phyloP scores from a whole-genome alignment of 2,888 invertebrate species.

The Patella depressa region DNA sequence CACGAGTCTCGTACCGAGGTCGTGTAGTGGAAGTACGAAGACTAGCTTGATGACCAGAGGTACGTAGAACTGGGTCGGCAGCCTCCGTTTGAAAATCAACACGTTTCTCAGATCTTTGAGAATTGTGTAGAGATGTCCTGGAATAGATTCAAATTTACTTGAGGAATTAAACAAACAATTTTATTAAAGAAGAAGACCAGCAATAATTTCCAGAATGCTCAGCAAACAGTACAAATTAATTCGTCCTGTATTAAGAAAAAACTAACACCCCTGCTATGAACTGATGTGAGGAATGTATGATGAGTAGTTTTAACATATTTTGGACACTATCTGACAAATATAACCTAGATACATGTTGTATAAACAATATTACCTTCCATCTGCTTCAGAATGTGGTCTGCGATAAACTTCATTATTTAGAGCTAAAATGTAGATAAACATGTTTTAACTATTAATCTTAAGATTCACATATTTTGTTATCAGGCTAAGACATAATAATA shows the following conservation, averaged over 20 bases:
- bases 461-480: too few relatives aligned
- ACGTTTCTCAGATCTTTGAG: conserved; percentile 16
- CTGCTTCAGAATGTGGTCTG: conserved; percentile 51
- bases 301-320: too few relatives aligned
- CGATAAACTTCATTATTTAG: conserved; percentile 66
- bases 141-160: neutral
- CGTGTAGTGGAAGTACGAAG: conserved; percentile 1
- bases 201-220: too few relatives aligned
- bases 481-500: too few relatives aligned
- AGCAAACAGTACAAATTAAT: too few relatives aligned
- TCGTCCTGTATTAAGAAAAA: too few relatives aligned
- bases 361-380: conserved; percentile 37
- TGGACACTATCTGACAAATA: too few relatives aligned
- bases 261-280: too few relatives aligned
- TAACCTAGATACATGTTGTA: too few relatives aligned
- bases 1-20: conserved; percentile 11
- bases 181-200: too few relatives aligned
- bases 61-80: neutral
- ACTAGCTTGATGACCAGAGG: neutral
- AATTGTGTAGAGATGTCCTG: conserved; percentile 20
- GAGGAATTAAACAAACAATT: too few relatives aligned
- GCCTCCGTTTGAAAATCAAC: conserved; percentile 17
- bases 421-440: conserved; percentile 48
- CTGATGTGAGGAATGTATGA: too few relatives aligned
- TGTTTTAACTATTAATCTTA: neutral